A percentile compares a stretch with the other conserved stretches of the same genome.
Conservation (phyloP, 1,140 invertebrate species). For the Radopholus similis region DNA sequence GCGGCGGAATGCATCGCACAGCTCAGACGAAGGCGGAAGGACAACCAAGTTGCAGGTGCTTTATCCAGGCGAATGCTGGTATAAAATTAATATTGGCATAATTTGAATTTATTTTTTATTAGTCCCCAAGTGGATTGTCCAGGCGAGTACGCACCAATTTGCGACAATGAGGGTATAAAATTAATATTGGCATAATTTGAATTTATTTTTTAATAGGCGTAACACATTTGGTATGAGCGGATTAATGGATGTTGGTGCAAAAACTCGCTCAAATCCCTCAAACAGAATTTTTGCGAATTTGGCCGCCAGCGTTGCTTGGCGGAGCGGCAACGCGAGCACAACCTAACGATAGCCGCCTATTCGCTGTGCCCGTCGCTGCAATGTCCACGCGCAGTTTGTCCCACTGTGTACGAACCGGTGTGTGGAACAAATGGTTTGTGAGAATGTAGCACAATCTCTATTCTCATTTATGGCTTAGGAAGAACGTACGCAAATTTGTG, state of each 20-base stretch:
- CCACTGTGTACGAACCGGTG: slow-evolving; percentile 39
- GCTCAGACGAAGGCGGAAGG: background rate
- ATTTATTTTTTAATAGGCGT: background rate
- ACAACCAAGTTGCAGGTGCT: background rate
- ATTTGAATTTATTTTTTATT: no score
- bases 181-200: background rate
- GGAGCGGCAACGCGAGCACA: slow-evolving; percentile 19
- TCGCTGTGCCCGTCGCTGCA: slow-evolving; percentile 25
- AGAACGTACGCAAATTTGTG: slow-evolving; percentile 39
- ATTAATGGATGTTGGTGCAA: background rate
- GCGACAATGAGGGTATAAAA: slow-evolving; percentile 39
- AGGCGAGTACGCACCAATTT: slow-evolving; percentile 43
- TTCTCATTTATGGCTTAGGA: slow-evolving; percentile 25
- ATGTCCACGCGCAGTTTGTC: slow-evolving; percentile 28
- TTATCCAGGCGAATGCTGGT: slow-evolving; percentile 2
- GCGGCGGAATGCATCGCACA: slow-evolving; percentile 25
- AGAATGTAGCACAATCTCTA: background rate
- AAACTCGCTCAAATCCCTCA: background rate
- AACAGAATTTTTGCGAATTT: slow-evolving; percentile 54
- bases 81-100: background rate
- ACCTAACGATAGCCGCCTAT: slow-evolving; percentile 41
- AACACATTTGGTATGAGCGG: slow-evolving; percentile 30
- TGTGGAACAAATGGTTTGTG: slow-evolving; percentile 43
- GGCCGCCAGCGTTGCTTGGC: slow-evolving; percentile 37
- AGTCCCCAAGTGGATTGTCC: slow-evolving; percentile 31